Percentiles rank a stretch among this genome's conserved stretches.
Evolutionary conservation across 2,797 vertebrate species (phyloP).

Genomic region (Leptodactylus fallax): DNA sequence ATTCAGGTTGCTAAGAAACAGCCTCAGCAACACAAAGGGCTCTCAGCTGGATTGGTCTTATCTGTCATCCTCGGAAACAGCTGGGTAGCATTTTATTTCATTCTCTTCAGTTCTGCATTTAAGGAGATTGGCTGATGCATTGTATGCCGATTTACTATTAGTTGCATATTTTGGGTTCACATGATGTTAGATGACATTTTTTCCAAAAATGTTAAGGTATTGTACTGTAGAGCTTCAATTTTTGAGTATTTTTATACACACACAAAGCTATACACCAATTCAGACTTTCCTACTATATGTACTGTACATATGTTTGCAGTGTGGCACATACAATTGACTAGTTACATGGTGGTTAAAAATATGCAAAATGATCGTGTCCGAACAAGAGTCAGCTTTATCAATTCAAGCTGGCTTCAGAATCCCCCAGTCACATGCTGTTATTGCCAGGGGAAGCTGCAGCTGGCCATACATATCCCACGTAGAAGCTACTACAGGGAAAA

Average conservation of each 20-base stretch:
- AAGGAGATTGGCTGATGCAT: not conserved
- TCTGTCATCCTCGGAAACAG: slow-evolving; percentile 84
- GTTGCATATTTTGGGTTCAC: not conserved
- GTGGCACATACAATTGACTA: not conserved
- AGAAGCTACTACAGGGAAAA: too few species aligned
- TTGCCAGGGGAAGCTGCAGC: not conserved
- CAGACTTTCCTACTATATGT: too few species aligned
- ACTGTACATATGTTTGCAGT: not conserved
- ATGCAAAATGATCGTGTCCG: not conserved
- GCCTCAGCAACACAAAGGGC: slow-evolving; percentile 90
- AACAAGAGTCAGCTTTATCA: not conserved
- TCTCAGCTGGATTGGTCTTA: slow-evolving; percentile 88
- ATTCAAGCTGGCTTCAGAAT: not conserved
- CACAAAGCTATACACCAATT: not conserved
- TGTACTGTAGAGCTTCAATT: not conserved
- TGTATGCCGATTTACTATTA: not conserved
- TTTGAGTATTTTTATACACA: not conserved
- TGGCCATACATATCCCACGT: too few species aligned
- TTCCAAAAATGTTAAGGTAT: not conserved
- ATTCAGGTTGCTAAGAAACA: slow-evolving; percentile 93
- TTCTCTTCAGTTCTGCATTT: slow-evolving; percentile 72
- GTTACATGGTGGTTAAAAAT: not conserved
- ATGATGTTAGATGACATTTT: not conserved
- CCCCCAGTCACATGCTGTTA: not conserved
- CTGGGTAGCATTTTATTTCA: slow-evolving; percentile 75